Evolutionary conservation across 2,888 invertebrate genomes (phyloP).

Genomic region (Lepas anatifera): DNA sequence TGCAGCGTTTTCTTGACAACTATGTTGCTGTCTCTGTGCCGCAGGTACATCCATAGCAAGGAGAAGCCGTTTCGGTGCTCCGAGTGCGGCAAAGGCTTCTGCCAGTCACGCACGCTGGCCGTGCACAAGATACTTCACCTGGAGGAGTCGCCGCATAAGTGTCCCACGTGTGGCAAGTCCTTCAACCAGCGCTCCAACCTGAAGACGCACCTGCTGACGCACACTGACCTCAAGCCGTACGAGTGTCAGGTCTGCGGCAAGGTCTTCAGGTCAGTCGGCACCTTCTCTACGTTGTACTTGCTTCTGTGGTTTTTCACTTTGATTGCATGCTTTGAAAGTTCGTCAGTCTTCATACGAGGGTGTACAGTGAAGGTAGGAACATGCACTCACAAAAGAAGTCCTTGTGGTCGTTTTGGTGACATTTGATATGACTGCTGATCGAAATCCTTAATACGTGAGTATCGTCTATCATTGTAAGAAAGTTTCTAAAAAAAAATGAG

Average conservation of each 20-base stretch:
- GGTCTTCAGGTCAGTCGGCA: conserved; percentile 57
- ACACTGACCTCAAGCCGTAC: conserved; percentile 86
- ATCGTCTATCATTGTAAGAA: no score
- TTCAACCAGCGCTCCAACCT: conserved; percentile 87
- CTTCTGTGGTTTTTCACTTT: no score
- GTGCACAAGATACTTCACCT: conserved; percentile 90
- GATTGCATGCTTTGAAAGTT: no score
- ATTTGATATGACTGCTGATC: no score
- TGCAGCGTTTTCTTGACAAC: background rate
- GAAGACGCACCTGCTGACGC: conserved; percentile 81
- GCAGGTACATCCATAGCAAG: conserved; percentile 94
- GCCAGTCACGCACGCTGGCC: conserved; percentile 87
- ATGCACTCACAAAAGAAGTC: no score
- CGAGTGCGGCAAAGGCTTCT: conserved; percentile 95
- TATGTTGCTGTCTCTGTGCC: conserved; percentile 26
- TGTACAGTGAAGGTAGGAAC: no score
- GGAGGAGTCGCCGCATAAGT: conserved; percentile 90
- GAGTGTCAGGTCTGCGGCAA: conserved; percentile 79
- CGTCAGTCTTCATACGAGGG: no score
- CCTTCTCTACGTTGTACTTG: no score
- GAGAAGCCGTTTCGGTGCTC: conserved; percentile 96
- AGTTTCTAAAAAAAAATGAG: no score
- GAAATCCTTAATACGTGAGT: no score
- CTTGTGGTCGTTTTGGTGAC: no score
- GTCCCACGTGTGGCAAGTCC: conserved; percentile 78